phyloP scores from a whole-genome alignment of 30 jellyfish, hydroid and myxozoan species.

The Hydractinia echinata region DNA sequence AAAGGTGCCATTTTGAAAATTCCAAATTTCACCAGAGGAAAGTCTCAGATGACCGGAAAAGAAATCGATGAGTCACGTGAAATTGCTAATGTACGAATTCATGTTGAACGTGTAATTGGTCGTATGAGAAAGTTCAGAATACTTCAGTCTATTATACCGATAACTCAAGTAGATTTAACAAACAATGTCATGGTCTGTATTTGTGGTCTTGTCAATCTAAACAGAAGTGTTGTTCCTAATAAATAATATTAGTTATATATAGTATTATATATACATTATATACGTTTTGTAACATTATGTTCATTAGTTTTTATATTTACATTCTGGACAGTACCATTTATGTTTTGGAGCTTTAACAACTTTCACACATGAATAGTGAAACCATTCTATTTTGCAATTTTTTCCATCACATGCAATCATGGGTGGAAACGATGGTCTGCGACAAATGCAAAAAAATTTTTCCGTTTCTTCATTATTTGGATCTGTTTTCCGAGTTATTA shows the following conservation, averaged over 20 bases:
- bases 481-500: neutral
- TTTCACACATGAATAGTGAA: slow-evolving; percentile 24
- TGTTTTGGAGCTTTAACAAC: slow-evolving; percentile 8
- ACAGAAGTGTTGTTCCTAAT: neutral
- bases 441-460: slow-evolving; percentile 14
- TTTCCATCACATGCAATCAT: slow-evolving; percentile 41
- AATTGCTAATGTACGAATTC: slow-evolving; percentile 25
- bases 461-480: slow-evolving; percentile 11
- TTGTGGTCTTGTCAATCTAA: slow-evolving; percentile 30
- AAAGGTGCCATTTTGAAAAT: slow-evolving; percentile 10
- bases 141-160: slow-evolving; percentile 25
- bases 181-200: slow-evolving; percentile 26
- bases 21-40: slow-evolving; percentile 8
- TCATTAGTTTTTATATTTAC: neutral
- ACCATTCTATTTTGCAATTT: slow-evolving; percentile 25
- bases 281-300: neutral
- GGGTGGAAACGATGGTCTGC: slow-evolving; percentile 30
- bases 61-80: slow-evolving; percentile 17
- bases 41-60: neutral
- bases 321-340: neutral
- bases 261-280: neutral
- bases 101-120: slow-evolving; percentile 42
- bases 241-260: neutral
- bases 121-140: too few species aligned
- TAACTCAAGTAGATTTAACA: slow-evolving; percentile 25